Evolutionary conservation across 2,113 vertebrate species (phyloP).

Genomic region (Bagarius yarrelli): DNA sequence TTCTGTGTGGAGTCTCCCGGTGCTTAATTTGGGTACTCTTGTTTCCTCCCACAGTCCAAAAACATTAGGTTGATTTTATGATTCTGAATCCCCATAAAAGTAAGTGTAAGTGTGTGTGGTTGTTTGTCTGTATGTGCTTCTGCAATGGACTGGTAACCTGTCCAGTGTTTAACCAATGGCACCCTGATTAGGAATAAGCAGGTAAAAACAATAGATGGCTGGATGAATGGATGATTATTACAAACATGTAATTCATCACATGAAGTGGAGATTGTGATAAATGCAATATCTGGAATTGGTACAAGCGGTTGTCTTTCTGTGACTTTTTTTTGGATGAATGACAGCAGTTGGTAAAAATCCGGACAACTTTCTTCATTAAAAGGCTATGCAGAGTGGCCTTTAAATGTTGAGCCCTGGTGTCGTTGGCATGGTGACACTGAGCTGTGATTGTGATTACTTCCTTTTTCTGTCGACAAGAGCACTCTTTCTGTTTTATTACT

Average conservation of each 20-base stretch:
- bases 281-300: background rate
- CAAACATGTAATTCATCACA: background rate
- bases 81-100: no score
- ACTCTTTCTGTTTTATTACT: slow-evolving; percentile 47
- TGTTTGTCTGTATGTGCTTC: background rate
- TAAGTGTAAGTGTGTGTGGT: background rate
- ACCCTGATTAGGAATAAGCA: no score
- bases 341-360: background rate
- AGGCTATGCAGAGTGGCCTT: slow-evolving; percentile 65
- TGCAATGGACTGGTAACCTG: background rate
- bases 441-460: slow-evolving; percentile 32
- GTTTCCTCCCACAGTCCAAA: no score
- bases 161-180: no score
- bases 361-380: slow-evolving; percentile 25
- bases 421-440: slow-evolving; percentile 71
- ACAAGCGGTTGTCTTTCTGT: background rate
- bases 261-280: background rate
- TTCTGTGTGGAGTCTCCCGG: no score
- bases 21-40: no score
- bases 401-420: slow-evolving; percentile 70
- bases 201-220: no score
- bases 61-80: no score
- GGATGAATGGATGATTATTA: no score
- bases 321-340: background rate
- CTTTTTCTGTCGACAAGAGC: slow-evolving; percentile 34